A percentile compares a stretch with the other conserved stretches of the same genome.
Conservation (phyloP, 2,113 vertebrate species). For the Lagopus leucura region DNA sequence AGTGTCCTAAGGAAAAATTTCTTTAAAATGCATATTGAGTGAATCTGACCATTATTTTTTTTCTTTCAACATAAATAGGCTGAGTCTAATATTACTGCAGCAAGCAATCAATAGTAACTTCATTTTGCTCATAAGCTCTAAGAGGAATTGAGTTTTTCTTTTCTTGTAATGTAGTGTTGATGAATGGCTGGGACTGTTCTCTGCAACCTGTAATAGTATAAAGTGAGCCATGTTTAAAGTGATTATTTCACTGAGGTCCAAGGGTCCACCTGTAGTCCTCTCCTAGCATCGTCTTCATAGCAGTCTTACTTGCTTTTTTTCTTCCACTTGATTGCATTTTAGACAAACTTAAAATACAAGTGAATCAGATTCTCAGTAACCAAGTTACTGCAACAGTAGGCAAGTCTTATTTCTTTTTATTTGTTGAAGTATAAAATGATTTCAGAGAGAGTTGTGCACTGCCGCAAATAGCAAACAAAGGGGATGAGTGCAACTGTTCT, state of each 20-base stretch:
- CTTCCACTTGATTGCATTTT: not conserved
- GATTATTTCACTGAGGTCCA: not conserved
- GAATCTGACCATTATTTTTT: not conserved
- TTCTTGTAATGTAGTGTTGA: not conserved
- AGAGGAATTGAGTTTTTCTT: not conserved
- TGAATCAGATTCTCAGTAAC: not conserved
- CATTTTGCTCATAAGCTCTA: not conserved
- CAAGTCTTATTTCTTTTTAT: constrained; percentile 16
- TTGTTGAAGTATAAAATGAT: not conserved
- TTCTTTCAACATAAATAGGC: not conserved
- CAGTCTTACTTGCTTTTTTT: not conserved
- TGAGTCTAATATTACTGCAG: not conserved
- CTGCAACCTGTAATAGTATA: not conserved
- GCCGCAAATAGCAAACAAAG: not conserved
- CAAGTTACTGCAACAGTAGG: not conserved
- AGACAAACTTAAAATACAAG: not conserved
- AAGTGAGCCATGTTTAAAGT: not conserved
- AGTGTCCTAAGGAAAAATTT: not conserved
- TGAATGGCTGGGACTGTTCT: not conserved
- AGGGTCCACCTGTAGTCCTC: not conserved
- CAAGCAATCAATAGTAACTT: not conserved
- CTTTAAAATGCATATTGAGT: not conserved
- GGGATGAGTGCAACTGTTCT: not conserved
- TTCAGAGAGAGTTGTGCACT: not conserved
- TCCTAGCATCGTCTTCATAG: not conserved